Evolutionary conservation across 2,113 vertebrate genomes (phyloP), one percentile per base, ranked within the genome.

Genomic region (Pholis gunnellus): DNA sequence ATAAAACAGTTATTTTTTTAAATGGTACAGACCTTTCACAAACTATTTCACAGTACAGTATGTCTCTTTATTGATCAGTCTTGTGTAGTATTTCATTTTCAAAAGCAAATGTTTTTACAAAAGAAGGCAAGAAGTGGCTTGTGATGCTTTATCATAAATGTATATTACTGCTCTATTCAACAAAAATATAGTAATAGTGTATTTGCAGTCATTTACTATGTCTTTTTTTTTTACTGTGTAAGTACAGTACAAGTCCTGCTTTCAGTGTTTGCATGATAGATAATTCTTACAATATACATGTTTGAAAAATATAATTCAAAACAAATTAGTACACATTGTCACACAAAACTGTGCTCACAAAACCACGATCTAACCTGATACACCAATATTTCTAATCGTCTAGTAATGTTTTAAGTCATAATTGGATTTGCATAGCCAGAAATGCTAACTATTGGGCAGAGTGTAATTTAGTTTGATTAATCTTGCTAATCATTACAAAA

Each of bases 391-490:
- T 79, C 83, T 89, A 92, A 81, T 79, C 20, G 22, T 57, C 87
- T 89, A 86, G 85, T 89, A 87, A 89, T 76, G 77, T 81, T 91
- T 89, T 89, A 89, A 84, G 87, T 89, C 81, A 91, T 83, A 88
- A 89, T 86, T 88, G 84, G 72, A 93, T 91, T 94, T 94, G 94
- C 94, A 93, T 94, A 94, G 92, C 87, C 89, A 90, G 81, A 88
- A 83, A 82, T 27, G 25, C 83, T 90, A 93, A 91, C 87, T 91
- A 92, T 27, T 87, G 81, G 91, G 82, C 79, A 84, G 70, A 84
- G 66, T 84, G 69, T 82, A 68, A 89, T 92, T 93, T 92, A 93
- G 89, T 92, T 85, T 57, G 83, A 91, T 94, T 94, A 94, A 94
- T 91, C 44, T 78, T 22, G 46, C 92, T 91, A 92, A 86, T 91